Base-by-base conservation (phyloP, 2,888 invertebrate species). In the Agrochola circellaris region DNA sequence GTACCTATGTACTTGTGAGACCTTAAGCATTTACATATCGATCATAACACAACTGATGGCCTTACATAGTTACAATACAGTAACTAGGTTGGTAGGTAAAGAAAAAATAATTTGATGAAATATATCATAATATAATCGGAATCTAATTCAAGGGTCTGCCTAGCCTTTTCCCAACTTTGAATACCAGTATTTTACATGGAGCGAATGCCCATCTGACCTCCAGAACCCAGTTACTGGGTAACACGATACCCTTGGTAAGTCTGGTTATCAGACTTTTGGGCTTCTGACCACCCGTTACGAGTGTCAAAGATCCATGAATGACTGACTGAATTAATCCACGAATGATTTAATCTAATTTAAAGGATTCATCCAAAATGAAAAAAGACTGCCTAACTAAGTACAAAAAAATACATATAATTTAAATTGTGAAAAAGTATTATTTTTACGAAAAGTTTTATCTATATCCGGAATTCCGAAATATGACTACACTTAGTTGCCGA, bases 11-110 rank as follows among this genome's bases (percentile, higher is more conserved):
- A 73, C 26, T 54, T 60, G 70, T 71, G 61, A 51, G 75, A 81
- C 85, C 82, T 82, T 84, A 84, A n/a, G 60, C 64, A 82, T 82
- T 82, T 81, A 81, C 76, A 81, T 81, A 83, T 85, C 56, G 76
- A 61, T 48, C 69, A 81, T 83, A 81, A 81, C 85, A 81, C 82
- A 71, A 82, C 70, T 82, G 85, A 54, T 73, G 81, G 42, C 71
- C 74, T 62, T 73, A 54, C 72, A 45, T 54, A 64, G 58, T 30
- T 30, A 30, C 85, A 65, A 45, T 68, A 58, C 5, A 60, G 70
- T 69, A 60, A 73, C 30, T 48, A 30, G 8, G 48, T 48, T 30
- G 17, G 23, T 60, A 70, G 58, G 20, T 34, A 75, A 70, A n/a
- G n/a, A n/a, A 64, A 65, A 71, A 84, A 68, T 34, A 48, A 23